Base-by-base conservation (phyloP, 2,888 invertebrate genomes). In the Pyrochroa serraticornis region DNA sequence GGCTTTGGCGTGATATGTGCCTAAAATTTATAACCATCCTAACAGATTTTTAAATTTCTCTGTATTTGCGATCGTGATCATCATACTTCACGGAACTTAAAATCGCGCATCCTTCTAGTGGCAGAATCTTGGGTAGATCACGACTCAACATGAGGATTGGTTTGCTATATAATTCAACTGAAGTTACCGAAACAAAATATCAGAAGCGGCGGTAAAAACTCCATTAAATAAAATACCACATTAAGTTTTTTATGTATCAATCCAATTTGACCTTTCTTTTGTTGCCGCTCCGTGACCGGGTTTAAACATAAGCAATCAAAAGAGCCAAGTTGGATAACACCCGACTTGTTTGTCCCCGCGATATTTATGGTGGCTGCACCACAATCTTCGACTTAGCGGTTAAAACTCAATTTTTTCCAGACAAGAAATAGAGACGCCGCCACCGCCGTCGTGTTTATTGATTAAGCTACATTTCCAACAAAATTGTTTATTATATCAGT, bases 201-300 rank as follows among this genome's bases (percentile, higher is more conserved):
- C 46, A 22, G 33, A 45, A 13, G 42, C 49, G 59, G 48, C 34
- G 59, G 58, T 62, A 60, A 62, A 61, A 56, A 51, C 56, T 48
- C 53, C 46, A 59, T 60, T 58, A 62, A 58, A 64, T 62, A 58
- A 63, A 56, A 63, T 64, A 56, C 50, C 53, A 48, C 50, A 60
- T 64, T 62, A 62, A 58, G 48, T 64, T 64, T 64, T 63, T 62
- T 58, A 56, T 58, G 52, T 62, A 62, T 64, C 62, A 62, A 64
- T 62, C 62, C 62, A 64, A 64, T 64, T 62, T 53, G 62, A 53
- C 58, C 58, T 61, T 61, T 54, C 57, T 53, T 62, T 60, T 47
- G 59, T 58, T 39, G 53, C 55, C 36, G 49, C 32, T 60, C 58
- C 64, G 64, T 64, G 64, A 64, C 62, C 39, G 58, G 64, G 42